phyloP scores from a whole-genome alignment of 1,140 invertebrate species.

The Meteorus sp. region DNA sequence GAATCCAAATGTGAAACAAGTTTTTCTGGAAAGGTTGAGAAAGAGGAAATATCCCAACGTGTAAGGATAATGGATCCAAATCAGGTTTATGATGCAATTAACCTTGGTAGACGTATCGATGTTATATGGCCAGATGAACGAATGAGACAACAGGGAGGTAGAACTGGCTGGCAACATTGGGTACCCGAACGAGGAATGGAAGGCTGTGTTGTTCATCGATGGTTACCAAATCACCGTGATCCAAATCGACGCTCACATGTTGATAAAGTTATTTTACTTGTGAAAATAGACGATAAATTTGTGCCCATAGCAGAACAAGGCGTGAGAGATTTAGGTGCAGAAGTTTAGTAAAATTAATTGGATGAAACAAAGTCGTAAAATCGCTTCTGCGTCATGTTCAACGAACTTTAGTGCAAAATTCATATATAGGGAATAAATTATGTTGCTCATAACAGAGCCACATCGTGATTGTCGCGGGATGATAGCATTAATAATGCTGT shows the following conservation, averaged over 20 bases:
- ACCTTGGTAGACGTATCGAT: constrained; percentile 84
- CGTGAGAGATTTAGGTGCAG: constrained; percentile 76
- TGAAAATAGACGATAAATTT: constrained; percentile 89
- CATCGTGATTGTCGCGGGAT: neutral
- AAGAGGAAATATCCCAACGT: constrained; percentile 62
- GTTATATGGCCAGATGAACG: constrained; percentile 90
- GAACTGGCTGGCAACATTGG: constrained; percentile 88
- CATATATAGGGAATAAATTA: constrained; percentile 5
- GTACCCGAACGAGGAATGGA: constrained; percentile 88
- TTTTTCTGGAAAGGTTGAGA: constrained; percentile 54
- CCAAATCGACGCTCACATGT: constrained; percentile 83
- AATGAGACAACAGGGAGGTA: constrained; percentile 81
- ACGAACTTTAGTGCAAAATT: neutral
- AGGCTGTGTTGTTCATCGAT: constrained; percentile 86
- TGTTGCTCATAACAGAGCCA: neutral
- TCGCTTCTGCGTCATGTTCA: constrained; percentile 6
- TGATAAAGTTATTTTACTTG: constrained; percentile 86
- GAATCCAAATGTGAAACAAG: constrained; percentile 56
- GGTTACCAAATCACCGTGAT: constrained; percentile 88
- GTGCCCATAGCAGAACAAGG: constrained; percentile 91
- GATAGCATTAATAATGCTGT: neutral
- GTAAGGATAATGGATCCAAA: constrained; percentile 73
- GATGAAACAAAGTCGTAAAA: neutral
- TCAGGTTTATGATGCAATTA: constrained; percentile 87
- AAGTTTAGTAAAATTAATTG: constrained; percentile 57